A percentile compares a stretch with the other conserved stretches of the same genome.
Conservation (phyloP, 2,113 vertebrate species). For the Guaruba guarouba region DNA sequence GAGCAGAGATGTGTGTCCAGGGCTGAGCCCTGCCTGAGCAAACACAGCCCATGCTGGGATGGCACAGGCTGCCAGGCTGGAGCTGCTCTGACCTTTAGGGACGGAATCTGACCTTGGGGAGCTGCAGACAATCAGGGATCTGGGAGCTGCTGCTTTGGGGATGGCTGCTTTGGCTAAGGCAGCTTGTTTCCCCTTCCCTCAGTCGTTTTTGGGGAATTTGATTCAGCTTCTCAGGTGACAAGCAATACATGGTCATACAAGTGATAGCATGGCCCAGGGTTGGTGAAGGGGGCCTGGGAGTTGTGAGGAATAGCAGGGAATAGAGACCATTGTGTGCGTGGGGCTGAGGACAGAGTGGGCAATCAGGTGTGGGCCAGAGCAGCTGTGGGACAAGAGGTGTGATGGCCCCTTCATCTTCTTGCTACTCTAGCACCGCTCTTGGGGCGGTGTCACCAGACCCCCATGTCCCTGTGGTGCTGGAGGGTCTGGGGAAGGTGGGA, state of each 20-base stretch:
- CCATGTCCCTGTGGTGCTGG: neutral
- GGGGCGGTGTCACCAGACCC: fast-evolving
- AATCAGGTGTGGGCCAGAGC: neutral
- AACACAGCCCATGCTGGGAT: neutral
- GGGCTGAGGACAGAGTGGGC: neutral
- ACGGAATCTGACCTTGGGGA: conserved; percentile 35
- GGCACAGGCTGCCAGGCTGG: conserved; percentile 13
- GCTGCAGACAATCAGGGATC: neutral
- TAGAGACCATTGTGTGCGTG: fast-evolving
- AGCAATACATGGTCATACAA: neutral
- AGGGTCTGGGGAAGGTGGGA: neutral
- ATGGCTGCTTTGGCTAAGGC: neutral
- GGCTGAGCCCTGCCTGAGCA: neutral
- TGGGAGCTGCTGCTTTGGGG: neutral
- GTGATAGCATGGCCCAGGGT: fast-evolving
- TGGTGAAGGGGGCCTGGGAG: neutral
- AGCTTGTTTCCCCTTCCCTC: neutral
- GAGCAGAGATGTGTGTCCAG: fast-evolving
- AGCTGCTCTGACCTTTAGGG: conserved; percentile 38
- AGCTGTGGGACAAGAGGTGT: fast-evolving
- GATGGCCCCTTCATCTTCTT: neutral
- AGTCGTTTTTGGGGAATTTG: neutral
- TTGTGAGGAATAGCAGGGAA: neutral
- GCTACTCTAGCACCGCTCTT: neutral
- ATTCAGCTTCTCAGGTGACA: neutral